Evolutionary conservation across 2,113 vertebrate genomes (phyloP), one percentile per base, ranked within the genome.

Genomic region (Microtus oregoni): DNA sequence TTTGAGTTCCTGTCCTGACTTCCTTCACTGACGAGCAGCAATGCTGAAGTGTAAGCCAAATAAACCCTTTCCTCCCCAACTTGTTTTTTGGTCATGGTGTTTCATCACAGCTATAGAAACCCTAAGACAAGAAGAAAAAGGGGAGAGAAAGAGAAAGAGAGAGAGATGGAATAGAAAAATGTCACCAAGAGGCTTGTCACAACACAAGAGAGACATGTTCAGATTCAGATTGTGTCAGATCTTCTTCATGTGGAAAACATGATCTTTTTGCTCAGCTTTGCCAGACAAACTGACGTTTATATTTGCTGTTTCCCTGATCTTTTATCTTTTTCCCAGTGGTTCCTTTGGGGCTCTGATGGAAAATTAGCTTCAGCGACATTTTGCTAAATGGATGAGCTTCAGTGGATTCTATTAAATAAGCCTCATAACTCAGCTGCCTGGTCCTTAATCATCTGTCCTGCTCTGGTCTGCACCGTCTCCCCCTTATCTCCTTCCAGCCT

Each of bases 371-470:
- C 87, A 41, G 83, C 87, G 70, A 93, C 85, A 86, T 90, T 96
- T 95, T 82, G 41, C 91, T 93, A 95, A 94, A 88, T 92, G 87
- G 93, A 85, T 32, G 55, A 90, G 88, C 76, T 67, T 93, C 17
- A 35, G 79, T 35, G 92, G 96, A 47, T 72, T 96, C 93, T 96
- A 81, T 93, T 93, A 96, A 96, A 86, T 95, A 12, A 32, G 83
- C 88, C 77, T 94, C 94, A 95, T 93, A 92, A 92, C 94, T 94
- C 96, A 96, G 88, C 68, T 55, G 91, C 58, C 47, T 4, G 3
- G n/a, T 26, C 68, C 86, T 92, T 92, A 82, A 68, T 90, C 92
- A 93, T 73, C 68, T 87, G 58, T 87, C 83, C 73, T 78, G 52
- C 86, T 78, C 82, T 67, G 58, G 38, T 63, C 85, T 77, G 93